Percentiles rank a stretch among this genome's conserved stretches.
These are phyloP conservation scores for Cryptoleucopteryx plumbea DNA, from an alignment of 2,113 vertebrate genomes.

Conservation along the genomic window DNA sequence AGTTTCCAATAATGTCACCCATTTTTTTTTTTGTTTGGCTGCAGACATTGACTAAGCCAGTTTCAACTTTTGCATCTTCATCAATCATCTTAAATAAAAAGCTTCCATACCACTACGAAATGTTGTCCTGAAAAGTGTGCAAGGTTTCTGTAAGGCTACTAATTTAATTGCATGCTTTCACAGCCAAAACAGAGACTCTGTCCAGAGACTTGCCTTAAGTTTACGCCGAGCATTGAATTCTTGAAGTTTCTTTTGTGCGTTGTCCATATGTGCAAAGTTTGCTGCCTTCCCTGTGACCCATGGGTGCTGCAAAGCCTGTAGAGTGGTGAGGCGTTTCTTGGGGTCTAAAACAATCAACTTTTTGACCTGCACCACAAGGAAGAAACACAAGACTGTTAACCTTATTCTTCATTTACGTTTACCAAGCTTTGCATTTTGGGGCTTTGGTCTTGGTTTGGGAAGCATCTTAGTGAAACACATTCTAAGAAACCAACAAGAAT, in stretches of 20 bases:
- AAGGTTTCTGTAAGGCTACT: neutral
- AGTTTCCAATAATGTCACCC: neutral
- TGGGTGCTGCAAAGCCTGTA: constrained; percentile 86
- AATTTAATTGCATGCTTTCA: neutral
- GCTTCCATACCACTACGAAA: neutral
- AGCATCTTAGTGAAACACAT: neutral
- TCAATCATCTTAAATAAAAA: neutral
- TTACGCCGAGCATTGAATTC: constrained; percentile 90
- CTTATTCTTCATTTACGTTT: neutral
- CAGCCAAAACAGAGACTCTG: neutral
- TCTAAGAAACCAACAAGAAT: neutral
- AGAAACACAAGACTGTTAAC: neutral
- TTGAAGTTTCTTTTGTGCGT: constrained; percentile 87
- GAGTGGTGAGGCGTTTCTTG: constrained; percentile 84
- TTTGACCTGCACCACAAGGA: constrained; percentile 75
- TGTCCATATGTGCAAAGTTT: constrained; percentile 89
- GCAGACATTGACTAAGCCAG: neutral
- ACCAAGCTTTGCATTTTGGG: neutral
- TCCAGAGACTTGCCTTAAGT: constrained; percentile 78
- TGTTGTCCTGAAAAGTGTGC: neutral
- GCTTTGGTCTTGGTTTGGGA: neutral
- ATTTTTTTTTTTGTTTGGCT: neutral
- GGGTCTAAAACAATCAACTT: constrained; percentile 88
- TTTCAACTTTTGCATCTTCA: neutral
- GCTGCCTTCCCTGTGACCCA: constrained; percentile 89